Percentiles rank a stretch among this genome's conserved stretches.
These are phyloP conservation scores for Anser cygnoides DNA, from an alignment of 2,113 vertebrate genomes.

Conservation along the genomic window DNA sequence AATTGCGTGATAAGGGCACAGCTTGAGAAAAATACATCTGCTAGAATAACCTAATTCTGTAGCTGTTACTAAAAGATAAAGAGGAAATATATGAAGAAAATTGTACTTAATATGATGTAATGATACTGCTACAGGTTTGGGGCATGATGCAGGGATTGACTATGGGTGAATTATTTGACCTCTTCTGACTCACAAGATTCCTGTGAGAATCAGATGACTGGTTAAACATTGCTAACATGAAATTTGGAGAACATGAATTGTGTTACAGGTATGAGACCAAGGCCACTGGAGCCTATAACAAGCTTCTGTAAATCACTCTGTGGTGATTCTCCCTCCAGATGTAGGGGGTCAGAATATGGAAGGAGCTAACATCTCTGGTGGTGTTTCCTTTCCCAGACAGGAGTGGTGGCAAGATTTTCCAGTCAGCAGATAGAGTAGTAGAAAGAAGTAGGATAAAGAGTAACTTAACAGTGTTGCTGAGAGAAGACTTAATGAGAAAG, in stretches of 20 bases:
- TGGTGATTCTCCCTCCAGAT: not conserved
- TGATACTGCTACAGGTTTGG: not conserved
- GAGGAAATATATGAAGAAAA: slow-evolving; percentile 8
- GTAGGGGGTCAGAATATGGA: not conserved
- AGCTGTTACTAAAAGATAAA: not conserved
- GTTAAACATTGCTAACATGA: not conserved
- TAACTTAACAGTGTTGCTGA: not conserved
- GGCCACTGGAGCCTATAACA: rapidly evolving
- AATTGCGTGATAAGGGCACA: not conserved
- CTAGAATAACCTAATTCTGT: not conserved
- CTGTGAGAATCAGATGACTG: not conserved
- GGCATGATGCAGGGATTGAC: not conserved
- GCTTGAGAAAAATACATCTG: not conserved
- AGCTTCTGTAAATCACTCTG: not conserved
- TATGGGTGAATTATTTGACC: not conserved
- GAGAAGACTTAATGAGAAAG: not conserved
- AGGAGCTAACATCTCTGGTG: not conserved
- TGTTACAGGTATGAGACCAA: not conserved
- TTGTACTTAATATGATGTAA: not conserved
- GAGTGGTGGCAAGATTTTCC: not conserved
- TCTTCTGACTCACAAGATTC: slow-evolving; percentile 4
- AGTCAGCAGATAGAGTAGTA: not conserved
- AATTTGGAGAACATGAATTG: not conserved
- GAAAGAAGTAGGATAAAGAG: not conserved
- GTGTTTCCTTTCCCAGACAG: not conserved